Percentiles rank a stretch among this genome's conserved stretches.
Conservation (phyloP, 2,888 invertebrate species). For the Aphodius granarius region DNA sequence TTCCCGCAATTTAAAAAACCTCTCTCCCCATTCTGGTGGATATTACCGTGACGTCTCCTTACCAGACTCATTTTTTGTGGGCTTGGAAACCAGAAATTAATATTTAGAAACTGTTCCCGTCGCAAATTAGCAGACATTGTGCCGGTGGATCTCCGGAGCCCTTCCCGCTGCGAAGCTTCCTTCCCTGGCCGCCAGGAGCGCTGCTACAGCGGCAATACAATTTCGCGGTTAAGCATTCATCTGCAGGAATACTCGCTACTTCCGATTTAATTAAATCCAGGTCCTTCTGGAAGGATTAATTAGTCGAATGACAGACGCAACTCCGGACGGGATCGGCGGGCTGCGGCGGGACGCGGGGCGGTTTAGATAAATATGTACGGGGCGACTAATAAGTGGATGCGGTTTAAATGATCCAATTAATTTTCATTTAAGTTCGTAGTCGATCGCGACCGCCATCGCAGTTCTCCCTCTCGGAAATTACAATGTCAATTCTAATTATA, state of each 20-base stretch:
- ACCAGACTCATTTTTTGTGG: not conserved
- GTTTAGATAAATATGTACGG: slow-evolving; percentile 46
- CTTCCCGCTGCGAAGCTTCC: not conserved
- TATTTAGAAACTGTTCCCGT: not conserved
- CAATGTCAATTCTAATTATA: slow-evolving; percentile 37
- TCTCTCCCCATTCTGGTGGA: too few species aligned
- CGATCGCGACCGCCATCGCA: slow-evolving; percentile 32
- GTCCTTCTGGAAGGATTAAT: slow-evolving; percentile 50
- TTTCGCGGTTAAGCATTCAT: slow-evolving; percentile 43
- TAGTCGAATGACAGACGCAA: slow-evolving; percentile 49
- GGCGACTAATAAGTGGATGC: slow-evolving; percentile 47
- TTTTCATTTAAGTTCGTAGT: slow-evolving; percentile 48
- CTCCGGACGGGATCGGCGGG: slow-evolving; percentile 37
- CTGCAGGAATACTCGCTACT: slow-evolving; percentile 47
- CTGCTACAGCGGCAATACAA: slow-evolving; percentile 22
- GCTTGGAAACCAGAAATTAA: not conserved
- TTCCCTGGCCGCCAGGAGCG: not conserved
- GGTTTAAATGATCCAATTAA: slow-evolving; percentile 49
- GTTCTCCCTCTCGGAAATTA: slow-evolving; percentile 35
- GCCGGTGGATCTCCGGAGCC: not conserved
- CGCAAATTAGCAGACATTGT: slow-evolving; percentile 7
- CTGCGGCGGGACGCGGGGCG: not conserved
- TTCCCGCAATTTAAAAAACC: not conserved
- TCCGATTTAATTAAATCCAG: slow-evolving; percentile 50
- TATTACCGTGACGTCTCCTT: not conserved